Percentiles rank a stretch among this genome's conserved stretches.
phyloP scores from a whole-genome alignment of 2,113 vertebrate species.

The Pantherophis guttatus region DNA sequence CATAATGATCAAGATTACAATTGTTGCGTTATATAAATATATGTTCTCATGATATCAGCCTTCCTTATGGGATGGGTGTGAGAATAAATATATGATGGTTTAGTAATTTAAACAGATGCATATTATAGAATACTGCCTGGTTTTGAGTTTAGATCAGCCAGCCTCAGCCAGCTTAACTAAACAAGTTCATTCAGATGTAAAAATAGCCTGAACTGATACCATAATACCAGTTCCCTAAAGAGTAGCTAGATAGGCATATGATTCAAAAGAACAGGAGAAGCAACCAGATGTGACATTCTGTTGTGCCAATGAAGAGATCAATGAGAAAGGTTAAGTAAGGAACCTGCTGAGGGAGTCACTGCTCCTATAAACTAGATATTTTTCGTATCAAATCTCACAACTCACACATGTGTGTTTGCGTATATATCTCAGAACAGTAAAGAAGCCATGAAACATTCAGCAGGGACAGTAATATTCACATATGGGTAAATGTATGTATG shows the following conservation, averaged over 20 bases:
- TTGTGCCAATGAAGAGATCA: background rate
- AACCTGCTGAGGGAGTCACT: background rate
- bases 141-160: background rate
- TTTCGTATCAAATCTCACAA: background rate
- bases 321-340: background rate
- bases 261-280: background rate
- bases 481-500: background rate
- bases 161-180: background rate
- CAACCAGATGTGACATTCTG: slow-evolving; percentile 5
- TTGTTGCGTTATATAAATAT: background rate
- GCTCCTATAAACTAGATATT: background rate
- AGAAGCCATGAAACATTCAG: background rate
- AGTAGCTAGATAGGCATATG: background rate
- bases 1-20: background rate
- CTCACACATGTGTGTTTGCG: background rate
- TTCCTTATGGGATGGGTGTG: background rate
- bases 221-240: background rate
- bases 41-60: background rate
- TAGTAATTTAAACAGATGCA: background rate
- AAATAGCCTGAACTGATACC: background rate
- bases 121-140: background rate
- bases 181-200: background rate
- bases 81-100: background rate
- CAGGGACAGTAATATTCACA: background rate
- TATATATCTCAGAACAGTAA: background rate